A percentile compares a stretch with the other conserved stretches of the same genome.
Conservation (phyloP, 2,113 vertebrate species). For the Zapornia atra region DNA sequence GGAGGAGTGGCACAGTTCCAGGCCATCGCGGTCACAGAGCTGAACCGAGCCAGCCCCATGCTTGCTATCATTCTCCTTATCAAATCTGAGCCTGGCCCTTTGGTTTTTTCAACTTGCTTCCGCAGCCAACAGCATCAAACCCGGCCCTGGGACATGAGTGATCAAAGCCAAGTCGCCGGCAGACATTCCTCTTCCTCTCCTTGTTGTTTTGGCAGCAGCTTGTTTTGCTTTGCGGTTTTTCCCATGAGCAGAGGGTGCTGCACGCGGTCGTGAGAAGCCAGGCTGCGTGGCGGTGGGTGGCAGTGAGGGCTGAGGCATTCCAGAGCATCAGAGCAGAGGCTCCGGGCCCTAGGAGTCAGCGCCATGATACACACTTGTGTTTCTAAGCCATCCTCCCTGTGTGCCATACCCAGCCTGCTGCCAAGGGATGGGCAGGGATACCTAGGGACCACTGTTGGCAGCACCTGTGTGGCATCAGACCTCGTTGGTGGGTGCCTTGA, state of each 20-base stretch:
- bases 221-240: conserved; percentile 61
- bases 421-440: fast-evolving
- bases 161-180: conserved; percentile 23
- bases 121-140: conserved; percentile 6
- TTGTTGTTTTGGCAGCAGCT: conserved; percentile 6
- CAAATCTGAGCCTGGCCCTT: not conserved
- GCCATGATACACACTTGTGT: fast-evolving
- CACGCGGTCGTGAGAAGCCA: not conserved
- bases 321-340: not conserved
- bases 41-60: fast-evolving
- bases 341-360: not conserved
- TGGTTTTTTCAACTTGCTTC: not conserved
- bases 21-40: not conserved
- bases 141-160: not conserved
- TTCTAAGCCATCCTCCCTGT: not conserved
- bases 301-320: not conserved
- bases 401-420: not conserved
- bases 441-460: not conserved
- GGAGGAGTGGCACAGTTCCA: not conserved
- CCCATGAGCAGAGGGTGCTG: conserved; percentile 12
- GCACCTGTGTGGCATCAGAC: fast-evolving
- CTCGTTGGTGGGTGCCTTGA: fast-evolving
- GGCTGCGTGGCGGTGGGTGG: not conserved
- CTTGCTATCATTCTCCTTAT: not conserved
- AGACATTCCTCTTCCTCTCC: conserved; percentile 48